Percentiles rank a stretch among this genome's conserved stretches.
phyloP scores from a whole-genome alignment of 2,797 vertebrate genomes.

The Poliocrania exsul region DNA sequence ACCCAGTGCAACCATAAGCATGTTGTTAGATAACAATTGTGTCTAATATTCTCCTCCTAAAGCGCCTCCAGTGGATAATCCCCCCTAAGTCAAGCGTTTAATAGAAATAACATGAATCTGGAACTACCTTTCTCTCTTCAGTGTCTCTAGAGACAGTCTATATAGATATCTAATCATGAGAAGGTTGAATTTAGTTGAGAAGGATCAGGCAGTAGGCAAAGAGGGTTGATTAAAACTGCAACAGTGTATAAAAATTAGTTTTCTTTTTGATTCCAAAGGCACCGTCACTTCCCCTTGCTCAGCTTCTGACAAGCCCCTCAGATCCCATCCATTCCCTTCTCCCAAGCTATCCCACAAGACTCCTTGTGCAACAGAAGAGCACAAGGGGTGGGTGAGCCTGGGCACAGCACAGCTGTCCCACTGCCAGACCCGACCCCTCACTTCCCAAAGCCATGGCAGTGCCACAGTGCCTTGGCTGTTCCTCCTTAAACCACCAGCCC shows the following conservation, averaged over 20 bases:
- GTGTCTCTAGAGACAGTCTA: slow-evolving; percentile 19
- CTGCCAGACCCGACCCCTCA: neutral
- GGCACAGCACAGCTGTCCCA: neutral
- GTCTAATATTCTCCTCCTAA: neutral
- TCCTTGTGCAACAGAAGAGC: neutral
- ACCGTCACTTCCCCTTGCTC: neutral
- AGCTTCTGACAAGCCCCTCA: accelerated
- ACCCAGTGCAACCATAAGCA: neutral
- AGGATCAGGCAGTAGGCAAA: slow-evolving; percentile 16
- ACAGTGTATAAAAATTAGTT: neutral
- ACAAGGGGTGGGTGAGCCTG: accelerated
- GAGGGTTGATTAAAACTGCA: slow-evolving; percentile 13
- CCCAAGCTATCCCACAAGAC: neutral
- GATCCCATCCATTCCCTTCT: neutral
- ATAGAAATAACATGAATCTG: slow-evolving; percentile 12
- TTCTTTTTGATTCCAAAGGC: neutral
- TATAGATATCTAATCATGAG: slow-evolving; percentile 5
- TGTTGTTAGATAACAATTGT: slow-evolving; percentile 5
- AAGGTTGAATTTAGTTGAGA: slow-evolving; percentile 1
- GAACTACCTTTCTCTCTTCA: neutral
- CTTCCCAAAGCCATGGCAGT: neutral
- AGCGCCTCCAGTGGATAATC: neutral
- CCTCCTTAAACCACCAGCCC: neutral
- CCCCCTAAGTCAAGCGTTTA: neutral
- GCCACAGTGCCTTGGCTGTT: neutral